Conservation (phyloP, 2,888 invertebrate genomes). For the Drosophila dives region DNA sequence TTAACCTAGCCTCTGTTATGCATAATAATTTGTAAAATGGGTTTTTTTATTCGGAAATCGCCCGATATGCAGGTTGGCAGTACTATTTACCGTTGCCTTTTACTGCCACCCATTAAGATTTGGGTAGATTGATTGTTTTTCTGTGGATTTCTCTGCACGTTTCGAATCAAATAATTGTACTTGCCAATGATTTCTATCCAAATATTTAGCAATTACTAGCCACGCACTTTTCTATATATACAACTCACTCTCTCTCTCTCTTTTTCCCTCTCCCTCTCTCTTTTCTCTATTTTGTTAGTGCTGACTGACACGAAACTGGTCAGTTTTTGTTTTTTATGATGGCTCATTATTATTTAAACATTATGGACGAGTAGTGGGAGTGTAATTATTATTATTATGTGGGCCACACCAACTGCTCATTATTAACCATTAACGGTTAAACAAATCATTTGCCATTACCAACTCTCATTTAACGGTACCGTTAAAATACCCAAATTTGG, state of each 20-base stretch:
- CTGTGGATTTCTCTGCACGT: constrained; percentile 24
- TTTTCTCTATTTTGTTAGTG: constrained; percentile 21
- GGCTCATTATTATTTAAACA: constrained; percentile 45
- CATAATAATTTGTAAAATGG: constrained; percentile 2
- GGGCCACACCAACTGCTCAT: constrained; percentile 9
- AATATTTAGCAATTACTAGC: constrained; percentile 33
- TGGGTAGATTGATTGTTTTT: constrained; percentile 14
- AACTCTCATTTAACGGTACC: constrained; percentile 32
- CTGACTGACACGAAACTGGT: constrained; percentile 45
- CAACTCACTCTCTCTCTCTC: constrained; percentile 31
- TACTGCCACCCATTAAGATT: constrained; percentile 19
- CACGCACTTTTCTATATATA: constrained; percentile 32
- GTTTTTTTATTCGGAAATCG: background rate
- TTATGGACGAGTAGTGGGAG: constrained; percentile 31
- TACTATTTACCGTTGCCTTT: constrained; percentile 4
- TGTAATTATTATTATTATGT: constrained; percentile 9
- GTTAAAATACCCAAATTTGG: constrained; percentile 20
- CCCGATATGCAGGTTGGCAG: background rate
- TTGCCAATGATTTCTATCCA: constrained; percentile 40
- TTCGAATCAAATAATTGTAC: constrained; percentile 12
- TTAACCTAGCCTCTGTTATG: background rate
- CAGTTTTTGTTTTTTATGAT: constrained; percentile 43
- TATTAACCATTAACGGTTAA: constrained; percentile 41
- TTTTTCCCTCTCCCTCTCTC: background rate
- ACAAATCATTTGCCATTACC: constrained; percentile 39